These are phyloP conservation scores for Rotaria sp. DNA, from an alignment of 2,888 invertebrate species.

Conservation along the genomic window DNA sequence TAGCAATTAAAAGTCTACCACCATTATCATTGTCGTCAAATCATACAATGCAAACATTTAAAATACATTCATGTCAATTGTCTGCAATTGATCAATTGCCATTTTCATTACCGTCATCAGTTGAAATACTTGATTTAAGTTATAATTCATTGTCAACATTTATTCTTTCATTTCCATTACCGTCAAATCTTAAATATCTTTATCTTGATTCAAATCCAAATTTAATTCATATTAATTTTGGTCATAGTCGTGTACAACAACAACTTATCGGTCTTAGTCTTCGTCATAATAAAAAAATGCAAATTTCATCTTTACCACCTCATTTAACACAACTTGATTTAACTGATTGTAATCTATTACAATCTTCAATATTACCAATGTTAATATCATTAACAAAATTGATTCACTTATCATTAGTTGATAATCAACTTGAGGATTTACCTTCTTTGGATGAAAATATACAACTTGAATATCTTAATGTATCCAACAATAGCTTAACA, in stretches of 20 bases:
- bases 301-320: neutral
- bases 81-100: neutral
- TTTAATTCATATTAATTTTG: constrained; percentile 5
- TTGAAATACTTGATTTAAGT: constrained; percentile 12
- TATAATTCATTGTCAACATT: neutral
- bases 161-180: neutral
- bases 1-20: neutral
- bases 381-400: neutral
- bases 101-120: neutral
- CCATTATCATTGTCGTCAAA: neutral
- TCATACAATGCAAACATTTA: neutral
- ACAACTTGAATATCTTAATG: neutral
- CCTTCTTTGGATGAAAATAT: neutral
- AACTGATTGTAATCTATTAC: neutral
- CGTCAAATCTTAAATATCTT: neutral
- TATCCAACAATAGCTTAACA: neutral
- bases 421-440: neutral
- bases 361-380: neutral
- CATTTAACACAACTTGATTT: neutral
- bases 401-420: neutral
- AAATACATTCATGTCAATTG: neutral
- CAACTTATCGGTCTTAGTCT: constrained; percentile 22
- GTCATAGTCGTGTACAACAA: neutral
- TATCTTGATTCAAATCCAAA: neutral
- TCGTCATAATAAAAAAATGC: neutral